Conservation (phyloP, 2,888 invertebrate genomes). For the Acanthosoma haemorrhoidale region DNA sequence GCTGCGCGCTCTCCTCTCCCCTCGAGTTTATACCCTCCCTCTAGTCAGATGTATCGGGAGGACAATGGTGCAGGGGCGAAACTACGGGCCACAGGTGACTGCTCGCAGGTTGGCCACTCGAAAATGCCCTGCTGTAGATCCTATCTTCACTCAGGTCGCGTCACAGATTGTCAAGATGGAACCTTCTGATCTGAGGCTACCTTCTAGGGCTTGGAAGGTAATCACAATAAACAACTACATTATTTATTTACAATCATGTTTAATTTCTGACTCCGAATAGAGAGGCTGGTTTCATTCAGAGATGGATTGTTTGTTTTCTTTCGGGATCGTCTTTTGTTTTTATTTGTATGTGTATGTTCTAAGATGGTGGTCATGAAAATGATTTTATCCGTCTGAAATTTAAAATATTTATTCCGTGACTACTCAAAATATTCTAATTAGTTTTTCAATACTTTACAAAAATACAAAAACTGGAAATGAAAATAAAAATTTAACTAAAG, state of each 20-base stretch:
- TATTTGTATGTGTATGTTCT: too few relatives aligned
- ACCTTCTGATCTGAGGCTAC: constrained; percentile 55
- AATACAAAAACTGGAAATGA: too few relatives aligned
- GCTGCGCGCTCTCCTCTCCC: constrained; percentile 53
- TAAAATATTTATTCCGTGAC: too few relatives aligned
- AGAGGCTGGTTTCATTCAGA: too few relatives aligned
- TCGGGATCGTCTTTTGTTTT: too few relatives aligned
- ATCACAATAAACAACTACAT: neutral
- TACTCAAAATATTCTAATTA: too few relatives aligned
- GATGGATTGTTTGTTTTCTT: too few relatives aligned
- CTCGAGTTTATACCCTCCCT: constrained; percentile 58
- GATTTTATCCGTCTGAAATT: too few relatives aligned
- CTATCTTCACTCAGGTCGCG: constrained; percentile 59
- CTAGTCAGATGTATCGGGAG: constrained; percentile 59
- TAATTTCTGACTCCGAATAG: neutral
- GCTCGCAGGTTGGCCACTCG: constrained; percentile 56
- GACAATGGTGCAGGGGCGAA: constrained; percentile 61
- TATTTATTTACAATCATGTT: neutral
- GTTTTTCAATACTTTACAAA: too few relatives aligned
- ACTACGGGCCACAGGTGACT: constrained; percentile 61
- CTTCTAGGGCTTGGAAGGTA: constrained; percentile 61
- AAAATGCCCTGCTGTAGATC: constrained; percentile 51
- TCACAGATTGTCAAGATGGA: constrained; percentile 57
- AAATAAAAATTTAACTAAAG: too few relatives aligned
- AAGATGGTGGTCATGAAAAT: too few relatives aligned